A percentile compares a stretch with the other conserved stretches of the same genome.
These are phyloP conservation scores for Lepidurus apus DNA, from an alignment of 1,140 invertebrate genomes.

Conservation along the genomic window DNA sequence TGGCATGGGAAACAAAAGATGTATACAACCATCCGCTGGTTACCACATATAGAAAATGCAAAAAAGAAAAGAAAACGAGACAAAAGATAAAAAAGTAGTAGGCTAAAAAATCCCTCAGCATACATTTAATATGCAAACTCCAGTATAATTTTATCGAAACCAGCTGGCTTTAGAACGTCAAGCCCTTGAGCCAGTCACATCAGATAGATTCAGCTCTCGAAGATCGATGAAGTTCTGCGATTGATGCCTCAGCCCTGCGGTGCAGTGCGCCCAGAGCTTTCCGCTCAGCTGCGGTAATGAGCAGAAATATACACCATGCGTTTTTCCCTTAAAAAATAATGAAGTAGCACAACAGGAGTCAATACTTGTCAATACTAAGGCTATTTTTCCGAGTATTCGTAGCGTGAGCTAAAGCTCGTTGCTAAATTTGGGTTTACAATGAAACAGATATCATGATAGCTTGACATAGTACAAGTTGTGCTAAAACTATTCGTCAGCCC, in stretches of 20 bases:
- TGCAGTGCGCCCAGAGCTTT: background rate
- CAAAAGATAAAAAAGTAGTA: background rate
- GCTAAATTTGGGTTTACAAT: too few relatives aligned
- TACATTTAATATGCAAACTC: slow-evolving; percentile 16
- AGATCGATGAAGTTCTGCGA: background rate
- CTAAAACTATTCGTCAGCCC: too few relatives aligned
- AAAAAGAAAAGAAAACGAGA: background rate
- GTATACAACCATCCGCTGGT: background rate
- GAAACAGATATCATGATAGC: too few relatives aligned
- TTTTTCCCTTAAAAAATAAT: too few relatives aligned
- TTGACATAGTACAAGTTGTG: too few relatives aligned
- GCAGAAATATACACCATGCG: too few relatives aligned
- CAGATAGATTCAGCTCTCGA: background rate
- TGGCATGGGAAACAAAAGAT: too few relatives aligned
- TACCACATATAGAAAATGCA: background rate
- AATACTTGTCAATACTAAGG: too few relatives aligned
- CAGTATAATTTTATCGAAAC: background rate
- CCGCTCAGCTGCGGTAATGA: too few relatives aligned
- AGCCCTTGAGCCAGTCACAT: background rate
- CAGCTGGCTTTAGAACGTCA: background rate
- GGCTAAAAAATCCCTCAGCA: background rate
- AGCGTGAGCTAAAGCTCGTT: too few relatives aligned
- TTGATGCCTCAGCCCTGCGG: background rate
- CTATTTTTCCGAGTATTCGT: too few relatives aligned
- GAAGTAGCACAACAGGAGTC: too few relatives aligned